These are phyloP conservation scores for Lasioglossum oenotherae DNA, from an alignment of 2,888 invertebrate species.

Conservation along the genomic window DNA sequence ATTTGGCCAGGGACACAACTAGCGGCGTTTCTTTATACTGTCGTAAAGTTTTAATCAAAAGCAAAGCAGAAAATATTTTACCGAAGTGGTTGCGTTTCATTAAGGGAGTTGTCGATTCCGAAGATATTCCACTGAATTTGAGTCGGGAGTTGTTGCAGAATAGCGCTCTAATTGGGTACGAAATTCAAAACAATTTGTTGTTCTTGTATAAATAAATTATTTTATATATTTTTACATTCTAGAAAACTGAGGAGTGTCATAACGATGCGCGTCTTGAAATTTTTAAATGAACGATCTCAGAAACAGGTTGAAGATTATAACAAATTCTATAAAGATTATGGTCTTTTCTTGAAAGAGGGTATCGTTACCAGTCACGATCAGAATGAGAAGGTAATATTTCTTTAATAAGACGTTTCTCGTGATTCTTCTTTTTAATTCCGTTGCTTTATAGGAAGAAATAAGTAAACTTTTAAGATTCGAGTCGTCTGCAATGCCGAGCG, in stretches of 20 bases:
- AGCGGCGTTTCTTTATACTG: constrained; percentile 96
- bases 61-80: constrained; percentile 94
- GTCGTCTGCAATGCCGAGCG: constrained; percentile 91
- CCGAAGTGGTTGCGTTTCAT: constrained; percentile 98
- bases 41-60: constrained; percentile 96
- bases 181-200: constrained; percentile 26
- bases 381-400: constrained; percentile 89
- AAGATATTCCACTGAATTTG: constrained; percentile 98
- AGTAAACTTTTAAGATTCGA: constrained; percentile 96
- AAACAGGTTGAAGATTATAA: constrained; percentile 93
- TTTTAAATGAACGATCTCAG: constrained; percentile 92
- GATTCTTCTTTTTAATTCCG: background rate
- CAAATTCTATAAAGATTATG: constrained; percentile 96
- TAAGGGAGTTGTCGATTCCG: constrained; percentile 99
- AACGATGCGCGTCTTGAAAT: constrained; percentile 93
- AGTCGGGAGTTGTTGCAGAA: constrained; percentile 98
- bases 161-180: constrained; percentile 93
- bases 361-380: constrained; percentile 94
- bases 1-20: constrained; percentile 93
- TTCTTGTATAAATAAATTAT: background rate
- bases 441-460: constrained; percentile 91
- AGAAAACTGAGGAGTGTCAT: constrained; percentile 94
- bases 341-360: constrained; percentile 97
- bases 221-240: constrained; percentile 31
- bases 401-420: background rate